Conservation (phyloP, 2,113 vertebrate species). For the Microtus richardsoni region DNA sequence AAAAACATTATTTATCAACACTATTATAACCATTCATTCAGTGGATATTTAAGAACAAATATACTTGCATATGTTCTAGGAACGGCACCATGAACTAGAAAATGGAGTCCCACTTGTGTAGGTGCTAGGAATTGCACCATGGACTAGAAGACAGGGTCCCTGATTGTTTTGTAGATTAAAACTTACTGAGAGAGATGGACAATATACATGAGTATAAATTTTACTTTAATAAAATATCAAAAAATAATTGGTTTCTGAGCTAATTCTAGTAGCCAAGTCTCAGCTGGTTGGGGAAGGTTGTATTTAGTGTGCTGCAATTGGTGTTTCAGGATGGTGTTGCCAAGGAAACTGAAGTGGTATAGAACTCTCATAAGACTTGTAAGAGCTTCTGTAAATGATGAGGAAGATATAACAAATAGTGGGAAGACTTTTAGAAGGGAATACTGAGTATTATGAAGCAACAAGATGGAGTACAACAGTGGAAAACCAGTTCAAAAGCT, state of each 20-base stretch:
- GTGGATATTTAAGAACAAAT: not conserved
- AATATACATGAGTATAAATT: not conserved
- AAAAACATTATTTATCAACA: not conserved
- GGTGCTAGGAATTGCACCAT: not conserved
- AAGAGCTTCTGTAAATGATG: not conserved
- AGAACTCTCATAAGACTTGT: not conserved
- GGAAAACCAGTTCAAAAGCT: not conserved
- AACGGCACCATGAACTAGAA: not conserved
- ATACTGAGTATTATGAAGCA: not conserved
- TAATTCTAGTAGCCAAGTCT: not conserved
- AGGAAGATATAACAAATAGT: not conserved
- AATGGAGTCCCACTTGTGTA: not conserved
- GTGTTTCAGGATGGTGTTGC: not conserved
- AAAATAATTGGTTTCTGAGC: not conserved
- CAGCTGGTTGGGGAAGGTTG: not conserved
- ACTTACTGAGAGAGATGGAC: not conserved
- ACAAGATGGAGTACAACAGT: not conserved
- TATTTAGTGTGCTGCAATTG: not conserved
- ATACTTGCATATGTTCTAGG: not conserved
- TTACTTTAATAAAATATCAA: not conserved
- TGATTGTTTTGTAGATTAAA: not conserved
- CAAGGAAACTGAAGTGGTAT: not conserved
- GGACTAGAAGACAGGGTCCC: not conserved
- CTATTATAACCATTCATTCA: not conserved
- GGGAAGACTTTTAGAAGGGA: not conserved